A percentile compares a stretch with the other conserved stretches of the same genome.
These are phyloP conservation scores for Eurytoma adleriae DNA, from an alignment of 2,888 invertebrate species.

Conservation along the genomic window DNA sequence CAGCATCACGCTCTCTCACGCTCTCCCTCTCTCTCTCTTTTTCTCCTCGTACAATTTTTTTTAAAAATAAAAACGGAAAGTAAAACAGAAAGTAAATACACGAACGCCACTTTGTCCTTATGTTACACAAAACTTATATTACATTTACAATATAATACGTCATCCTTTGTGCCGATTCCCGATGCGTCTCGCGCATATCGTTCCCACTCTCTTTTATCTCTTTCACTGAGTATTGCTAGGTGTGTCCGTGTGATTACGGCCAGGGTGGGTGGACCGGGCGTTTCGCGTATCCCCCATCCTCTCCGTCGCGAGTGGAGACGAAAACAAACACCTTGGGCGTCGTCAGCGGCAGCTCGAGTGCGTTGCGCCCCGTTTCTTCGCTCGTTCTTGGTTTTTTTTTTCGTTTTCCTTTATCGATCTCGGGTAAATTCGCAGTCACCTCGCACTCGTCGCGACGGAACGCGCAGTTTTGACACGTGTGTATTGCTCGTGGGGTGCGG, in stretches of 20 bases:
- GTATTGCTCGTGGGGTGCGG: too few species aligned
- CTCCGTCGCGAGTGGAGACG: slow-evolving; percentile 10
- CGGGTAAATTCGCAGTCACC: too few species aligned
- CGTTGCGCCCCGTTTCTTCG: not conserved
- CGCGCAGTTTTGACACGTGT: not conserved
- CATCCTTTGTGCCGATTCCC: slow-evolving; percentile 65
- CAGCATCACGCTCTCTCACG: not conserved
- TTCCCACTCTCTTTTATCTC: slow-evolving; percentile 31
- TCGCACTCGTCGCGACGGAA: too few species aligned
- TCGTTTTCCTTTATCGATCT: too few species aligned
- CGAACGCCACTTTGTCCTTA: slow-evolving; percentile 57
- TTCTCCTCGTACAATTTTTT: slow-evolving; percentile 5
- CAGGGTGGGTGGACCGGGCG: not conserved
- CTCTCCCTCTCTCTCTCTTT: slow-evolving; percentile 23
- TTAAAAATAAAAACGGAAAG: slow-evolving; percentile 45
- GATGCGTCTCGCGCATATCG: slow-evolving; percentile 56
- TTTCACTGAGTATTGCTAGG: slow-evolving; percentile 61
- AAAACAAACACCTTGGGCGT: slow-evolving; percentile 33
- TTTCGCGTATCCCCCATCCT: not conserved
- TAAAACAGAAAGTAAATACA: slow-evolving; percentile 44
- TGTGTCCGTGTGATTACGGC: slow-evolving; percentile 39
- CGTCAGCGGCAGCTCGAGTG: slow-evolving; percentile 3
- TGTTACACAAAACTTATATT: slow-evolving; percentile 63
- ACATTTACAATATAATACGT: slow-evolving; percentile 60
- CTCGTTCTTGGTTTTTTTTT: too few species aligned